Evolutionary conservation across 1,140 invertebrate species (phyloP).

Genomic region (Cardiocondyla obscurior): DNA sequence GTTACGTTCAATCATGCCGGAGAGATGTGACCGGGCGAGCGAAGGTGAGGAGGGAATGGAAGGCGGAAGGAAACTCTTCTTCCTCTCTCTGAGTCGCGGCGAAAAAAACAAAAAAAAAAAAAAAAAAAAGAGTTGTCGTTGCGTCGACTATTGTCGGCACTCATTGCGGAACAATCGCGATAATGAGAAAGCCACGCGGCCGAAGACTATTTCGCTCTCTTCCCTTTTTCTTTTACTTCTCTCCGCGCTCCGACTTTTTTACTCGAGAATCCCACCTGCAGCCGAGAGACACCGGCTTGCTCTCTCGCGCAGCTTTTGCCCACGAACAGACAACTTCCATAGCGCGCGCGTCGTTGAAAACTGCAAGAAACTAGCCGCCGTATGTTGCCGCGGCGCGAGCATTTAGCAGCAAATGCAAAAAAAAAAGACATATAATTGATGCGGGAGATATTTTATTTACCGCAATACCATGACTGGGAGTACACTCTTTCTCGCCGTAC

Average conservation of each 20-base stretch:
- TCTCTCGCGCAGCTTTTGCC: slow-evolving; percentile 50
- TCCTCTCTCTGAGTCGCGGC: slow-evolving; percentile 49
- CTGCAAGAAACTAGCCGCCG: slow-evolving; percentile 32
- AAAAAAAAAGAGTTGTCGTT: slow-evolving; percentile 69
- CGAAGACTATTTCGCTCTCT: slow-evolving; percentile 62
- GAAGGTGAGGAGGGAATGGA: neutral
- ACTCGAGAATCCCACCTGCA: slow-evolving; percentile 30
- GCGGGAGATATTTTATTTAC: neutral
- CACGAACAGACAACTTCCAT: slow-evolving; percentile 37
- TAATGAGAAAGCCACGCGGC: slow-evolving; percentile 81
- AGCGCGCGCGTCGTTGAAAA: slow-evolving; percentile 29
- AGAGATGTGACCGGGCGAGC: slow-evolving; percentile 37
- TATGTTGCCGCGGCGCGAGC: neutral
- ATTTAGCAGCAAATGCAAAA: neutral
- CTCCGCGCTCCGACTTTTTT: slow-evolving; percentile 38
- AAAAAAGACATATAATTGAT: neutral
- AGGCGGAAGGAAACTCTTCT: slow-evolving; percentile 26
- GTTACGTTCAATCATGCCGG: slow-evolving; percentile 41
- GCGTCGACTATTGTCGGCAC: slow-evolving; percentile 79
- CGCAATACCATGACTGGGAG: neutral
- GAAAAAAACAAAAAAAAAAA: slow-evolving; percentile 77
- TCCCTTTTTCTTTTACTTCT: neutral
- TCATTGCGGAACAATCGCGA: slow-evolving; percentile 78
- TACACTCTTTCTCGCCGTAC: neutral
- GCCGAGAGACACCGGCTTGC: neutral